Evolutionary conservation across 2,113 vertebrate species (phyloP), one percentile per base, ranked within the genome.

Genomic region (Notothenia coriiceps): DNA sequence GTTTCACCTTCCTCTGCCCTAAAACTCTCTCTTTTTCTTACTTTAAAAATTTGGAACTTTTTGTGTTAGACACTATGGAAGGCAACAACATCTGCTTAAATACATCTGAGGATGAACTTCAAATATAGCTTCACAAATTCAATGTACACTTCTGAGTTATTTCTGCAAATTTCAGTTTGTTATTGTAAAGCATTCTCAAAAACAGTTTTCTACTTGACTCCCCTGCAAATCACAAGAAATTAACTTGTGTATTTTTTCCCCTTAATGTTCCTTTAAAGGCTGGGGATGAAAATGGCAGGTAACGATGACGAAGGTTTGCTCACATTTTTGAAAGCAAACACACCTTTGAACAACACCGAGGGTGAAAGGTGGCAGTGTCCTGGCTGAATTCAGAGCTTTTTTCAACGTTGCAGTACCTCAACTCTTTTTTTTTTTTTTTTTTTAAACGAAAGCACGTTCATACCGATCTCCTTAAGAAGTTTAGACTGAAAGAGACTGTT

Each of bases 321-420:
- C 94, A 92, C 91, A 95, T 95, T 96, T 90, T 86, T 89, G 43
- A 90, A 94, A 87, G 94, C 87, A 94, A 96, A 95, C 95, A 96
- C 96, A 95, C 96, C 97, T 97, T 98, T 93, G 95, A 93, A 96
- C 92, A 97, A 97, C 95, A 97, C 82, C 17, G 83, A 89, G 89
- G 93, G 93, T 98, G 97, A 99, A 99, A 98, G 97, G 96, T 96
- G 74, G 93, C 89, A 96, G 96, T 99, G 98, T 98, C 91, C 91
- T 73, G 56, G 43, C 93, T 95, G 88, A 95, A 95, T 95, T 87
- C 85, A 93, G 65, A 94, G 90, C 94, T 95, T 92, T 96, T 93
- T 96, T 95, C 82, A 92, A 91, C 46, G 65, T 86, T 92, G 95
- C 94, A 94, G 94, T 92, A 91, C 94, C 94, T 87, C 89, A 78